Evolutionary conservation across 2,888 invertebrate species (phyloP).

Genomic region (Mylabris sibirica): DNA sequence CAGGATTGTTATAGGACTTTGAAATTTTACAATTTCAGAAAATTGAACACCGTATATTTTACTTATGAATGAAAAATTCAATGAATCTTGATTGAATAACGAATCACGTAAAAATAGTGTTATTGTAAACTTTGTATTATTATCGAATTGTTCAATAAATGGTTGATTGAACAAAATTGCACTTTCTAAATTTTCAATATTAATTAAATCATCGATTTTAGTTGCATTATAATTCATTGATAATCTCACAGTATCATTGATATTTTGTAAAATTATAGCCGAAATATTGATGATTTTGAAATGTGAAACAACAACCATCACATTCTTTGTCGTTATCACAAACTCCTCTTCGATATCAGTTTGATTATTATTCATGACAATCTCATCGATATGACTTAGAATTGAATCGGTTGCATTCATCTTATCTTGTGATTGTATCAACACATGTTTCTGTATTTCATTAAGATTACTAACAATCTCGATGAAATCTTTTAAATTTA

Average conservation of each 20-base stretch:
- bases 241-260: not conserved
- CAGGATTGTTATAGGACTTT: constrained; percentile 18
- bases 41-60: constrained; percentile 27
- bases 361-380: constrained; percentile 59
- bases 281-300: constrained; percentile 5
- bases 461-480: constrained; percentile 26
- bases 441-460: constrained; percentile 10
- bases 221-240: not conserved
- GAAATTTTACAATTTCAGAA: not conserved
- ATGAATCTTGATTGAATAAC: constrained; percentile 22
- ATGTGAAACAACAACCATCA: constrained; percentile 7
- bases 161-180: constrained; percentile 19
- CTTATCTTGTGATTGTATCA: constrained; percentile 20
- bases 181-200: constrained; percentile 17
- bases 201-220: constrained; percentile 6
- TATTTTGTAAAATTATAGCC: not conserved
- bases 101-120: constrained; percentile 21
- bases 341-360: not conserved
- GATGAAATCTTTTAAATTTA: constrained; percentile 18
- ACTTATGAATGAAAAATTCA: constrained; percentile 14
- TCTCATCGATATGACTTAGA: constrained; percentile 65
- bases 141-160: constrained; percentile 21
- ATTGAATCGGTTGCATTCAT: constrained; percentile 53
- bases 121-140: constrained; percentile 9
- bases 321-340: not conserved